Base-by-base conservation (phyloP, 2,888 invertebrate species). In the Megaustenia siamemsis region DNA sequence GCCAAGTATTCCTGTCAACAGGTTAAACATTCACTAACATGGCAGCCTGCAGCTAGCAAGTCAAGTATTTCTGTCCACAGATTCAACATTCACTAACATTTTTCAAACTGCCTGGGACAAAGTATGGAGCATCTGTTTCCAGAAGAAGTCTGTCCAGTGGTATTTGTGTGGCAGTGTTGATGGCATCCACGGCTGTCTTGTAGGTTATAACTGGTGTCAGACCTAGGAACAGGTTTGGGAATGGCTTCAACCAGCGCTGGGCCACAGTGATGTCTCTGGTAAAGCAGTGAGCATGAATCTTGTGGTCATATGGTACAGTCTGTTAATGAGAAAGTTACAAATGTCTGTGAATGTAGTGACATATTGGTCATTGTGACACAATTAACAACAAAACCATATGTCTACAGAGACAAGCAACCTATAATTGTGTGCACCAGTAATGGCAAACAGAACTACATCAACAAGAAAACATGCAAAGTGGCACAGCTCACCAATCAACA, bases 111-210 rank as follows among this genome's bases (percentile, higher is more conserved):
- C 88, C 85, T 10, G 95, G 95, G 28, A 94, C 85, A 90, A 95
- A 95, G 87, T 94, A 95, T 2, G 95, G 95, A 0, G 95, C 93
- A 90, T 95, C 95, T 1, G 95, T 95, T 90, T 95, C 95, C 5
- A 95, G 89, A 12, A 95, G 91, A 3, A 95, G 91, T 69, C 93
- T 88, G 75, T 94, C 89, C 4, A 95, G 90, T 2, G 94, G 94
- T 45, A 95, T 91, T 1, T 90, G 87, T 38, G 88, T 84, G 21
- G 94, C 94, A 18, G 94, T 93, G 32, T 94, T 92, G 66, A 90
- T 90, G 4, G 92, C 89, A 0, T 89, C 89, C 32, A 83, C 88
- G 0, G 93, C 93, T 8, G 90, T 84, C 28, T 78, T 77, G 86
- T 90, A 93, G 4, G 94, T 94, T 3, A 95, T 91, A 15, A 94